Evolutionary conservation across 2,888 invertebrate genomes (phyloP).

Genomic region (Atrina japonica): DNA sequence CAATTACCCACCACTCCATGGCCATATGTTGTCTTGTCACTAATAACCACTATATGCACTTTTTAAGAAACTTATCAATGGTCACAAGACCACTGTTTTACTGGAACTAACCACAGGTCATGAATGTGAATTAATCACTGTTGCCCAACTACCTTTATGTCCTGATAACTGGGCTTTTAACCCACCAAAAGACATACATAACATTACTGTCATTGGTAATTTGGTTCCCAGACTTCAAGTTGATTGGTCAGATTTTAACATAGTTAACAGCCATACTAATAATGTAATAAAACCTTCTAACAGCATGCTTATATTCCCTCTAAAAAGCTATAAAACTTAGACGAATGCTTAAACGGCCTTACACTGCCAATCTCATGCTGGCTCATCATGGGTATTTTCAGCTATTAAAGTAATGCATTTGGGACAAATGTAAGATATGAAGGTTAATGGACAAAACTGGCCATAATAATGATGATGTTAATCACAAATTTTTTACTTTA

Average conservation of each 20-base stretch:
- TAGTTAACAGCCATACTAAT: not conserved
- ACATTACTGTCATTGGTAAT: too few relatives aligned
- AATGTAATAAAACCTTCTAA: not conserved
- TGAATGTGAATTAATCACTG: conserved; percentile 14
- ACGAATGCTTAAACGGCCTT: conserved; percentile 3
- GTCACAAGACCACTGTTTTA: conserved; percentile 12
- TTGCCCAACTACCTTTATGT: conserved; percentile 23
- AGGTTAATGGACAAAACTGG: too few relatives aligned
- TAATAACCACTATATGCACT: conserved; percentile 7
- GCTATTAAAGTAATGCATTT: conserved; percentile 8
- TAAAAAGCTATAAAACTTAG: conserved; percentile 7
- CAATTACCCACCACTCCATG: too few relatives aligned
- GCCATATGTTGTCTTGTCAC: conserved; percentile 21
- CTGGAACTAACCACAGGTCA: conserved; percentile 30
- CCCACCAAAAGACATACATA: not conserved
- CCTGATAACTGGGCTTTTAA: conserved; percentile 25
- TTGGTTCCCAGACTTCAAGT: not conserved
- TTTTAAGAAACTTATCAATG: conserved; percentile 2
- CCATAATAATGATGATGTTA: too few relatives aligned
- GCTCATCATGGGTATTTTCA: conserved; percentile 24
- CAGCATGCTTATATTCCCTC: not conserved
- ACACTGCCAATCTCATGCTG: conserved; percentile 9
- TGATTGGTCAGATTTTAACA: conserved; percentile 10
- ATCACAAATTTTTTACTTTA: too few relatives aligned
- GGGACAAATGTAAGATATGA: too few relatives aligned